These are phyloP conservation scores for Schizothorax lantsangensis DNA, from an alignment of 2,797 vertebrate species.

Conservation along the genomic window DNA sequence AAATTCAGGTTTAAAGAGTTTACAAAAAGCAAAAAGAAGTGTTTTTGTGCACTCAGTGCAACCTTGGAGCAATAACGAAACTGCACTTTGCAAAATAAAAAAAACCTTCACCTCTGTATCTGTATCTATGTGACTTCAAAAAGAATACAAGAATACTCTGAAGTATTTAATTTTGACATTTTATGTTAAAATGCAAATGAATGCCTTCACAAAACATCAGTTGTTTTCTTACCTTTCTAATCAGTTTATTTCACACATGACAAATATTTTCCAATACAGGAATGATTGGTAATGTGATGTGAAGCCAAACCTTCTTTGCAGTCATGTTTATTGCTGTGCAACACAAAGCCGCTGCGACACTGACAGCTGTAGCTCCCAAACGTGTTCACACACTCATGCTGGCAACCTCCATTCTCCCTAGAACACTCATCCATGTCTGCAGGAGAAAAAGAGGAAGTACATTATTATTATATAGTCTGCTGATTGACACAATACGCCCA, in stretches of 20 bases:
- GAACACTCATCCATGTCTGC: slow-evolving; percentile 98
- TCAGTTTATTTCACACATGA: neutral
- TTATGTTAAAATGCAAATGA: neutral
- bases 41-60: neutral
- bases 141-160: neutral
- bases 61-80: neutral
- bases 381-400: slow-evolving; percentile 97
- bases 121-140: neutral
- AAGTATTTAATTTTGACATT: neutral
- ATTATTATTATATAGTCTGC: neutral
- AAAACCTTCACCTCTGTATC: neutral
- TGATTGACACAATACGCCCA: neutral
- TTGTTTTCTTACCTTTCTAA: neutral
- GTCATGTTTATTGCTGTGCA: slow-evolving; percentile 96
- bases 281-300: neutral
- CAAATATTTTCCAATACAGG: neutral
- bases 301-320: slow-evolving; percentile 91
- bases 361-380: slow-evolving; percentile 97
- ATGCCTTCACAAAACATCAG: neutral
- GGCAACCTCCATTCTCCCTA: slow-evolving; percentile 96
- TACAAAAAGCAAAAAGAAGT: neutral
- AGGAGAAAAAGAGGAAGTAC: neutral
- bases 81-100: neutral
- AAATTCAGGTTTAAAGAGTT: neutral
- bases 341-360: slow-evolving; percentile 93